Percentiles rank a stretch among this genome's conserved stretches.
These are phyloP conservation scores for Anomalospiza imberbis DNA, from an alignment of 2,797 vertebrate genomes.

Conservation along the genomic window DNA sequence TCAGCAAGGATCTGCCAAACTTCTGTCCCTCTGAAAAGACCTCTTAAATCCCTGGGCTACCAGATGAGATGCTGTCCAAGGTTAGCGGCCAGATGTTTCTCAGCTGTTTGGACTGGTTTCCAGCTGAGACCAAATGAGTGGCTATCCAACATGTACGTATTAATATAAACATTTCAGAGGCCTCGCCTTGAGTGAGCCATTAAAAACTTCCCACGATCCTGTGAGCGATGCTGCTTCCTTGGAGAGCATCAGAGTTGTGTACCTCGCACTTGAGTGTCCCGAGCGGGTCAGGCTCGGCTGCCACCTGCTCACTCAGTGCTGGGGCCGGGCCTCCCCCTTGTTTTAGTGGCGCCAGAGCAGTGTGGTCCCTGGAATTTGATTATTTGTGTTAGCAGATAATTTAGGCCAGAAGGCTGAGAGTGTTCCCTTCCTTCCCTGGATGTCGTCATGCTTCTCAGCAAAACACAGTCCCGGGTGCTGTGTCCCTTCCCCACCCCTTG, in stretches of 20 bases:
- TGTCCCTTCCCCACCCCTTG: background rate
- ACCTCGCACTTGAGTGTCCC: background rate
- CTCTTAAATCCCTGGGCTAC: constrained; percentile 64
- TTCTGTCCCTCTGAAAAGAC: constrained; percentile 41
- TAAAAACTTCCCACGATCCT: constrained; percentile 67
- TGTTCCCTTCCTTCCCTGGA: constrained; percentile 55
- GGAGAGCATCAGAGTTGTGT: constrained; percentile 34
- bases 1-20: constrained; percentile 31
- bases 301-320: constrained; percentile 58
- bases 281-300: constrained; percentile 32
- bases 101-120: constrained; percentile 68
- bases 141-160: constrained; percentile 53
- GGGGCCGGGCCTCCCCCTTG: constrained; percentile 7
- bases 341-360: constrained; percentile 58
- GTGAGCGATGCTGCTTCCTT: background rate
- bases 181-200: constrained; percentile 55
- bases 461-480: background rate
- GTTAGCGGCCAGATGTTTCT: constrained; percentile 74
- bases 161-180: constrained; percentile 62
- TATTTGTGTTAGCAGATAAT: constrained; percentile 81
- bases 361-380: constrained; percentile 72
- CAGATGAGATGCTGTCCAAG: constrained; percentile 68
- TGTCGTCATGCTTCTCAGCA: constrained; percentile 65
- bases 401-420: constrained; percentile 71
- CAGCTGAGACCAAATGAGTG: constrained; percentile 66